Conservation (phyloP, 2,113 vertebrate species). For the Pimephales promelas region DNA sequence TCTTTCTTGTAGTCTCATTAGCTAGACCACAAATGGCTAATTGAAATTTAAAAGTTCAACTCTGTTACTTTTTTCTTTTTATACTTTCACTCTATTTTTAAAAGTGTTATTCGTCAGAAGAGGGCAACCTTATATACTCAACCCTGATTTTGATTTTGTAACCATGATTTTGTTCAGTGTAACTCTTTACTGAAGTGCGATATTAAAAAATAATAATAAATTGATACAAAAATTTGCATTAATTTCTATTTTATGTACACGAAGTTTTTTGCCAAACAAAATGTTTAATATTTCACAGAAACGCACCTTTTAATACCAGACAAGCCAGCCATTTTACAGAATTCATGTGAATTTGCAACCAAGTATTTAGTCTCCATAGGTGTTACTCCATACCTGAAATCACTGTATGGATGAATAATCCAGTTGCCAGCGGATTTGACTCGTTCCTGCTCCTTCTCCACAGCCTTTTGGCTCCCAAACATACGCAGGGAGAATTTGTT, state of each 20-base stretch:
- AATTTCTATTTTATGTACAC: too few species aligned
- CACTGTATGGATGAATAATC: constrained; percentile 97
- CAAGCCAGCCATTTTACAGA: neutral
- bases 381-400: constrained; percentile 82
- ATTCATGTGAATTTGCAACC: neutral
- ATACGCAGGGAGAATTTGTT: constrained; percentile 99
- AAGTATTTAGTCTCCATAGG: neutral
- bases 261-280: neutral
- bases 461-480: constrained; percentile 98
- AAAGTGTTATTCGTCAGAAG: neutral
- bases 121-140: neutral
- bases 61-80: too few species aligned
- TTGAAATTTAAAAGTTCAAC: too few species aligned
- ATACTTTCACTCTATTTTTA: neutral
- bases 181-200: neutral
- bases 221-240: neutral
- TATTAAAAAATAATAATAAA: neutral
- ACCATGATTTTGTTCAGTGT: neutral
- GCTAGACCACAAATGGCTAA: too few species aligned
- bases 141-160: too few species aligned
- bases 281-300: neutral
- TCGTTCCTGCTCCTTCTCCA: constrained; percentile 92
- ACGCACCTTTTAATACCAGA: neutral
- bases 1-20: too few species aligned
- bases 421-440: constrained; percentile 96